Conservation (phyloP, 2,113 vertebrate species). For the Neopipo cinnamomea region DNA sequence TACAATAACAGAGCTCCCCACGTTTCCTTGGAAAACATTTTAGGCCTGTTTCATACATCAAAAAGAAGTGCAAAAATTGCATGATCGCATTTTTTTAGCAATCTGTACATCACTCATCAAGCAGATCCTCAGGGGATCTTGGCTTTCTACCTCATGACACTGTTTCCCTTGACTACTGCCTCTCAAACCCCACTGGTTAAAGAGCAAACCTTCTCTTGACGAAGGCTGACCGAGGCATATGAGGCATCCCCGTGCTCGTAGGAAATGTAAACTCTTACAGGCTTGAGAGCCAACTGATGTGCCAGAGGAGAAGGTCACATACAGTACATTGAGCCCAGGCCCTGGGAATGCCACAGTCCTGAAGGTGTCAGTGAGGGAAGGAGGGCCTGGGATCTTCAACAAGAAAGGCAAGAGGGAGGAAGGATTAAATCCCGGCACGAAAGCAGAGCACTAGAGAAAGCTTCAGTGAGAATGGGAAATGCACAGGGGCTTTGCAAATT, state of each 20-base stretch:
- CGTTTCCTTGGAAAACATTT: not conserved
- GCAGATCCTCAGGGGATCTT: not conserved
- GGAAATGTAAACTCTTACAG: conserved; percentile 24
- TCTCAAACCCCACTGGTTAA: not conserved
- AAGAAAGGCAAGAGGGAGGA: not conserved
- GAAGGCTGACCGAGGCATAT: not conserved
- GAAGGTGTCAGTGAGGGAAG: not conserved
- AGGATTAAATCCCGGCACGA: not conserved
- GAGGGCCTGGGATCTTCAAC: not conserved
- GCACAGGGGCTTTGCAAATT: not conserved
- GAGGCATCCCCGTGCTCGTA: not conserved
- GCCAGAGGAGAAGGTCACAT: conserved; percentile 44
- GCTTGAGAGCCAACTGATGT: not conserved
- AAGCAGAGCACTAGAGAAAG: not conserved
- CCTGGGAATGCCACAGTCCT: not conserved
- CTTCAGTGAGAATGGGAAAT: not conserved
- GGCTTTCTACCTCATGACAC: not conserved
- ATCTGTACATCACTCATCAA: not conserved
- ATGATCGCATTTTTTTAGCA: not conserved
- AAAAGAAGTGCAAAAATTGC: not conserved
- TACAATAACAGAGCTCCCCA: not conserved
- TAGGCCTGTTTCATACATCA: not conserved
- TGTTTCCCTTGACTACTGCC: not conserved
- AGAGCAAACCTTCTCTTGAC: not conserved
- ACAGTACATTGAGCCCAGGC: not conserved